Conservation (phyloP, 2,888 invertebrate genomes). For the Melinopterus prodromus region DNA sequence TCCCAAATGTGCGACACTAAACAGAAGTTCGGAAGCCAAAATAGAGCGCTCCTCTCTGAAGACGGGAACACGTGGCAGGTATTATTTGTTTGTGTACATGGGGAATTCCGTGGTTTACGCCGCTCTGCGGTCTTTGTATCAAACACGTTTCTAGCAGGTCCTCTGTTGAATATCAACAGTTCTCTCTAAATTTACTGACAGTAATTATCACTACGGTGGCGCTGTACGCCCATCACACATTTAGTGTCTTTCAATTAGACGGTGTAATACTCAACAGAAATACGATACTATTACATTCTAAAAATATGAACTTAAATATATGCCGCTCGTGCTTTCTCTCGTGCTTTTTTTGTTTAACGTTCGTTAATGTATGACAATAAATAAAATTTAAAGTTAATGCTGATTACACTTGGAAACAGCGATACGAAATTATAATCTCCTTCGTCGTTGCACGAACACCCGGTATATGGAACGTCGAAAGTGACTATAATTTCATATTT, state of each 20-base stretch:
- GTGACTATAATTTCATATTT: too few relatives aligned
- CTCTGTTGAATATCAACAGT: not conserved
- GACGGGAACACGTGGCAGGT: not conserved
- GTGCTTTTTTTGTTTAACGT: too few relatives aligned
- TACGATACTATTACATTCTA: not conserved
- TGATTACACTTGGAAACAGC: too few relatives aligned
- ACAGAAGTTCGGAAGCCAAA: not conserved
- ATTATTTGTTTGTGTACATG: slow-evolving; percentile 4
- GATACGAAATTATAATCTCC: too few relatives aligned
- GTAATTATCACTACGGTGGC: not conserved
- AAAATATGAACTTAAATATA: too few relatives aligned
- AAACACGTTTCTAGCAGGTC: not conserved
- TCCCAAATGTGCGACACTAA: not conserved
- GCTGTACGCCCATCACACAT: not conserved
- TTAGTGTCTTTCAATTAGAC: not conserved
- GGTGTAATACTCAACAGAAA: not conserved
- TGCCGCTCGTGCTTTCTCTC: too few relatives aligned
- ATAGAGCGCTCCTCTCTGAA: not conserved
- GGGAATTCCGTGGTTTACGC: not conserved
- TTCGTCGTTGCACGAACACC: too few relatives aligned
- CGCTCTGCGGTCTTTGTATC: not conserved
- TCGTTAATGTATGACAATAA: too few relatives aligned
- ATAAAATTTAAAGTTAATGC: too few relatives aligned
- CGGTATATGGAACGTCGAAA: too few relatives aligned
- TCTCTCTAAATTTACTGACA: not conserved